phyloP scores from a whole-genome alignment of 2,888 invertebrate species.

The Eupsilia transversa region DNA sequence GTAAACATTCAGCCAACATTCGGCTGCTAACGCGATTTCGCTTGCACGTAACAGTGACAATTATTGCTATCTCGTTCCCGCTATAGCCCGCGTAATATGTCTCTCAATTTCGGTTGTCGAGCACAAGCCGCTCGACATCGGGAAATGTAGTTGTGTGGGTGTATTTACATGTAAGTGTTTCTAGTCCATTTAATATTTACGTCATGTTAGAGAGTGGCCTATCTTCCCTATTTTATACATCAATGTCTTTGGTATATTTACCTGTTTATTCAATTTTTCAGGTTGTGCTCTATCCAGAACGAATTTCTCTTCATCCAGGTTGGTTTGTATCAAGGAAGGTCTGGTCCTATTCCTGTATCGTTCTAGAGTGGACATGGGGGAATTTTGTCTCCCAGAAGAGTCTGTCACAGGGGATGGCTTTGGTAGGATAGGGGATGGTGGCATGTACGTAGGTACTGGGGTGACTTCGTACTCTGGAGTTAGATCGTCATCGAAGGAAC shows the following conservation, averaged over 20 bases:
- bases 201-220: too few relatives aligned
- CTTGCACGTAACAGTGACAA: too few relatives aligned
- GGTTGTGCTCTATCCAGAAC: constrained; percentile 92
- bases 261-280: constrained; percentile 90
- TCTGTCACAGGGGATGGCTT: constrained; percentile 76
- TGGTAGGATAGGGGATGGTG: constrained; percentile 82
- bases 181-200: too few relatives aligned
- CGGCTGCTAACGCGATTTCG: too few relatives aligned
- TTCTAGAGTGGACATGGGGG: constrained; percentile 88
- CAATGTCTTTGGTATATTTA: constrained; percentile 59
- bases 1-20: too few relatives aligned
- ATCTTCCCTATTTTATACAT: too few relatives aligned
- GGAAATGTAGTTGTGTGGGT: too few relatives aligned
- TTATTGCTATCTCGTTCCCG: too few relatives aligned
- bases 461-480: constrained; percentile 82
- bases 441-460: constrained; percentile 78
- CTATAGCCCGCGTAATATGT: too few relatives aligned
- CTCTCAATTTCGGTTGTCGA: too few relatives aligned
- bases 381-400: constrained; percentile 74
- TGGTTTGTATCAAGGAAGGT: constrained; percentile 82
- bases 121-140: too few relatives aligned
- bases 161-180: too few relatives aligned
- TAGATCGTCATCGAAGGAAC: constrained; percentile 85
- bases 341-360: constrained; percentile 85
- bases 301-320: constrained; percentile 92